Evolutionary conservation across 92 coral and sea anemone genomes (phyloP).

Genomic region (Palythoa heliodiscus): DNA sequence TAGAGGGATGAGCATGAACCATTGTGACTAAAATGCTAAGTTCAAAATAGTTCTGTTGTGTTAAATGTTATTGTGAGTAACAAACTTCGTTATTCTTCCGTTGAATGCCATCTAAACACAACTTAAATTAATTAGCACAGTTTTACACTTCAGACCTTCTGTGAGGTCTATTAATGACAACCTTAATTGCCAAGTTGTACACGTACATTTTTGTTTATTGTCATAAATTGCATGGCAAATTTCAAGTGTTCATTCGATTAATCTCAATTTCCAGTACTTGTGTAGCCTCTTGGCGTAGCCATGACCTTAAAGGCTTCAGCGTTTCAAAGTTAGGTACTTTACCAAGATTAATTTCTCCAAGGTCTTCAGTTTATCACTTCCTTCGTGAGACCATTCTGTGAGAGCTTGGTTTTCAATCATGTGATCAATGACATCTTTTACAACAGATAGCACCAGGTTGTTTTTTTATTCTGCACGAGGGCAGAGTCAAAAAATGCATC

Average conservation of each 20-base stretch:
- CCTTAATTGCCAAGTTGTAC: neutral
- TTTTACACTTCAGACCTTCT: neutral
- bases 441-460: constrained; percentile 42
- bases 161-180: neutral
- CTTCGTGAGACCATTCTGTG: constrained; percentile 61
- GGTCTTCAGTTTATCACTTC: constrained; percentile 45
- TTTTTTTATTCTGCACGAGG: no score
- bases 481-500: no score
- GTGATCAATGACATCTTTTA: constrained; percentile 55
- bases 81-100: neutral
- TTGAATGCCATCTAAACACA: constrained; percentile 9
- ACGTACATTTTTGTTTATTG: neutral
- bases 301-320: constrained; percentile 54
- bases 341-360: constrained; percentile 56
- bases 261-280: constrained; percentile 45
- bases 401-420: constrained; percentile 41
- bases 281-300: constrained; percentile 47
- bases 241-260: neutral
- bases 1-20: neutral
- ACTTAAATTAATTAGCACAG: neutral
- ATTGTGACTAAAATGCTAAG: neutral
- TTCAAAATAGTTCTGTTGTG: neutral
- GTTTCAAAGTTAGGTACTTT: constrained; percentile 51
- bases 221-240: neutral
- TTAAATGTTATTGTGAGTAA: neutral